Percentiles rank a stretch among this genome's conserved stretches.
phyloP scores from a whole-genome alignment of 2,888 invertebrate species.

The Eurytoma californica region DNA sequence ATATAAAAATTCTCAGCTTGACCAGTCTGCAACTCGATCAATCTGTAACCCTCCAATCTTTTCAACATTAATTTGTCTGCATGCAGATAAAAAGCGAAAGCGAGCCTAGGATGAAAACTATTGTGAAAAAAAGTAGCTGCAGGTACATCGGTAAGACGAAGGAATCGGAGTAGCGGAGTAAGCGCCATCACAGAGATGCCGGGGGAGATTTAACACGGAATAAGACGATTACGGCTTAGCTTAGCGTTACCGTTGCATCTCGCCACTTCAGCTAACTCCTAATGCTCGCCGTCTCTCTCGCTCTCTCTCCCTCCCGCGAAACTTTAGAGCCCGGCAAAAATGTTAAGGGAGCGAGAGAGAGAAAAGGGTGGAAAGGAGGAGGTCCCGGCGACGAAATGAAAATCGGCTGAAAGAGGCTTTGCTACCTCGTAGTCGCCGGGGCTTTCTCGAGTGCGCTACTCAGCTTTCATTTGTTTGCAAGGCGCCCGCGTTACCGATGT shows the following conservation, averaged over 20 bases:
- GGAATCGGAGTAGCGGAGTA: constrained; percentile 1
- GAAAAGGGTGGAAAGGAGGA: not conserved
- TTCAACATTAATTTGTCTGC: too few species aligned
- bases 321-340: constrained; percentile 30
- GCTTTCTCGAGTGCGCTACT: constrained; percentile 41
- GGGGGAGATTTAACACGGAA: constrained; percentile 69
- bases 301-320: constrained; percentile 35
- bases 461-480: constrained; percentile 55
- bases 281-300: constrained; percentile 50
- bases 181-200: constrained; percentile 38
- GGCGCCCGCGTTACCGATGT: constrained; percentile 45
- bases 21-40: too few species aligned
- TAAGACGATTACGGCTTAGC: constrained; percentile 72
- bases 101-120: not conserved
- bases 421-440: constrained; percentile 23
- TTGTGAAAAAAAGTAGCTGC: not conserved
- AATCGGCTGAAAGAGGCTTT: constrained; percentile 54
- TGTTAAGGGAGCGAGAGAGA: constrained; percentile 1
- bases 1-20: too few species aligned
- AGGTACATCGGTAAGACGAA: not conserved
- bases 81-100: not conserved
- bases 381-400: constrained; percentile 48
- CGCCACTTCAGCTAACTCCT: constrained; percentile 56
- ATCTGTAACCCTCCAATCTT: too few species aligned
- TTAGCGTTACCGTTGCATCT: constrained; percentile 61